phyloP scores from a whole-genome alignment of 2,113 vertebrate species.

The Peromyscus maniculatus region DNA sequence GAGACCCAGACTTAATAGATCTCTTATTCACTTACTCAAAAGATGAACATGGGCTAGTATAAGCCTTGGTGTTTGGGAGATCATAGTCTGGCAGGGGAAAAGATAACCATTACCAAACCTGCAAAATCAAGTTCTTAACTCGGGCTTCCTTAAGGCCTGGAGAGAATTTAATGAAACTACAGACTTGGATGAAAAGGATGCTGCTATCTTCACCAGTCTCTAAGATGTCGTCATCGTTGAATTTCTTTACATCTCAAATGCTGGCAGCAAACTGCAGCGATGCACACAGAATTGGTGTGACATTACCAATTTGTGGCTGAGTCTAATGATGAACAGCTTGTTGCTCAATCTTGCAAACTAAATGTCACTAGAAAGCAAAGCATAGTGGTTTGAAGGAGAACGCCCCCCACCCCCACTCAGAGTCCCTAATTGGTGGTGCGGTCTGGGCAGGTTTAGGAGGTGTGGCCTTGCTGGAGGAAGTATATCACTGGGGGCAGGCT shows the following conservation, averaged over 20 bases:
- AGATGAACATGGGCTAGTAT: background rate
- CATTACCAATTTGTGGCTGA: background rate
- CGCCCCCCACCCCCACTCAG: accelerated
- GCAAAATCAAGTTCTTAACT: background rate
- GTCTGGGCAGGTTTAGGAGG: background rate
- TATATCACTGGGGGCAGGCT: background rate
- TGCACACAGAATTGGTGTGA: background rate
- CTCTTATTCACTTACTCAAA: background rate
- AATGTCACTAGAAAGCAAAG: constrained; percentile 28
- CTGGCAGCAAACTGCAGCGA: background rate
- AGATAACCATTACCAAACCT: background rate
- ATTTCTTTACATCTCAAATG: background rate
- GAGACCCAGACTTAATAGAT: background rate
- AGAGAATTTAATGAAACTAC: background rate
- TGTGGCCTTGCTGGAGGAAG: background rate
- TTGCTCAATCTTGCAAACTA: background rate
- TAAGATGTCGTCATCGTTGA: background rate
- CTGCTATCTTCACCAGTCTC: background rate
- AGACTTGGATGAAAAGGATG: background rate
- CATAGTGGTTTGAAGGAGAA: background rate
- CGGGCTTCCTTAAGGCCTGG: background rate
- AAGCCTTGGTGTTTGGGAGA: background rate
- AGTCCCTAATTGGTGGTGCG: background rate
- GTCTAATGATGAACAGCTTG: background rate
- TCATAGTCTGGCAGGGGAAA: background rate